Evolutionary conservation across 1,140 invertebrate species (phyloP).

Genomic region (Copidosoma floridanum): DNA sequence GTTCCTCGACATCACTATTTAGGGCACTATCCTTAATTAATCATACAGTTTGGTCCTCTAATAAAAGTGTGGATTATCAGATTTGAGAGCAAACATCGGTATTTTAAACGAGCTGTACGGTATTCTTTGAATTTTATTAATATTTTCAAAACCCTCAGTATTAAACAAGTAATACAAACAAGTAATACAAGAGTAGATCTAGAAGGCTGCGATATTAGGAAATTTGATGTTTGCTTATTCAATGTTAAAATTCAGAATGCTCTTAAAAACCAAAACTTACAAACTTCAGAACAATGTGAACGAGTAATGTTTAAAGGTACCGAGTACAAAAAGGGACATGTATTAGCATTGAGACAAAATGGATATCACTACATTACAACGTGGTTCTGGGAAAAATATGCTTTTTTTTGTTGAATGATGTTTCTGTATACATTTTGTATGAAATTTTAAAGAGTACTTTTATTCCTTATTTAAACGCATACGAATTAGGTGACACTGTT

Average conservation of each 20-base stretch:
- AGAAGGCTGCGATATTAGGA: constrained; percentile 11
- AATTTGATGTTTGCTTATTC: constrained; percentile 19
- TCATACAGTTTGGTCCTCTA: not conserved
- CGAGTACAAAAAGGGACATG: constrained; percentile 24
- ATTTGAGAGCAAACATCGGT: constrained; percentile 6
- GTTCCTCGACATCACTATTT: constrained; percentile 1
- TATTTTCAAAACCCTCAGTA: constrained; percentile 18
- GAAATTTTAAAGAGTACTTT: constrained; percentile 27
- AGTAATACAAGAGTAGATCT: constrained; percentile 22
- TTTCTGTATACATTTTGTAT: constrained; percentile 18
- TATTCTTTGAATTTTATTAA: constrained; percentile 17
- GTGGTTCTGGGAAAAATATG: constrained; percentile 29
- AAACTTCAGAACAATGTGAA: constrained; percentile 22
- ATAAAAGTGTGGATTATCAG: constrained; percentile 4
- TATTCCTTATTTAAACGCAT: constrained; percentile 14
- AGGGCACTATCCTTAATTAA: not conserved
- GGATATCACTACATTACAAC: constrained; percentile 28
- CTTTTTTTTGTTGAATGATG: constrained; percentile 6
- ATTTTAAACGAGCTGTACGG: constrained; percentile 18
- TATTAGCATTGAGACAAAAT: constrained; percentile 14
- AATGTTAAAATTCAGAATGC: constrained; percentile 18
- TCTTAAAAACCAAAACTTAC: not conserved
- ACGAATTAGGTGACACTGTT: constrained; percentile 7
- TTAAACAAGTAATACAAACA: constrained; percentile 35
- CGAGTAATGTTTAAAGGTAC: constrained; percentile 28